Evolutionary conservation across 2,113 vertebrate genomes (phyloP).

Genomic region (Notothenia coriiceps): DNA sequence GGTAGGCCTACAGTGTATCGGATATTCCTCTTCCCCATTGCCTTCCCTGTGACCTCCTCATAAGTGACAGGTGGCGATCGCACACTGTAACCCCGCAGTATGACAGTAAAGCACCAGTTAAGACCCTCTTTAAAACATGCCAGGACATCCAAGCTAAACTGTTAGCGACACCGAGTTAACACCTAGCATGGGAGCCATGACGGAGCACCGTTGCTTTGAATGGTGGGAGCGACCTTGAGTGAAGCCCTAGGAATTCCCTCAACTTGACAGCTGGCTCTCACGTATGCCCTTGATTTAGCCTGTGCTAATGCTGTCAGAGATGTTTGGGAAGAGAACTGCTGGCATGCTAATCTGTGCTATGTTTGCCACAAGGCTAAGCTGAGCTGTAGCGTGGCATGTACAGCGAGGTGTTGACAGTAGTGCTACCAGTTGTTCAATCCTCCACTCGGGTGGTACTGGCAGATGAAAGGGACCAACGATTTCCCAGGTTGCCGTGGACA

Average conservation of each 20-base stretch:
- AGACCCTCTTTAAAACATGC: slow-evolving; percentile 57
- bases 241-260: slow-evolving; percentile 68
- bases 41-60: slow-evolving; percentile 8
- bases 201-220: slow-evolving; percentile 46
- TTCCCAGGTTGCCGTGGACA: slow-evolving; percentile 64
- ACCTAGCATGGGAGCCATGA: slow-evolving; percentile 69
- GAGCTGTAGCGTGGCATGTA: slow-evolving; percentile 49
- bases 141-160: slow-evolving; percentile 71
- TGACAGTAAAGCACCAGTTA: slow-evolving; percentile 51
- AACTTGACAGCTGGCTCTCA: slow-evolving; percentile 73
- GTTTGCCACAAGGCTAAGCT: slow-evolving; percentile 69
- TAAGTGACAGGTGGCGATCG: slow-evolving; percentile 46
- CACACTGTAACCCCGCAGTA: slow-evolving; percentile 26
- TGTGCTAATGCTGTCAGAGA: slow-evolving; percentile 70
- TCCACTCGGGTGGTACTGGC: slow-evolving; percentile 52
- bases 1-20: neutral
- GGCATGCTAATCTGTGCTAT: slow-evolving; percentile 75
- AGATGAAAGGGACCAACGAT: slow-evolving; percentile 64
- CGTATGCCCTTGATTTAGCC: slow-evolving; percentile 63
- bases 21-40: neutral
- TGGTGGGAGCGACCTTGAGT: slow-evolving; percentile 75
- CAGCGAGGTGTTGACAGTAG: slow-evolving; percentile 64
- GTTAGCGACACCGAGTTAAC: slow-evolving; percentile 74
- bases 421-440: slow-evolving; percentile 67
- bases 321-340: slow-evolving; percentile 63